Conservation (phyloP, 1,140 invertebrate species). For the Nephila pilipes region DNA sequence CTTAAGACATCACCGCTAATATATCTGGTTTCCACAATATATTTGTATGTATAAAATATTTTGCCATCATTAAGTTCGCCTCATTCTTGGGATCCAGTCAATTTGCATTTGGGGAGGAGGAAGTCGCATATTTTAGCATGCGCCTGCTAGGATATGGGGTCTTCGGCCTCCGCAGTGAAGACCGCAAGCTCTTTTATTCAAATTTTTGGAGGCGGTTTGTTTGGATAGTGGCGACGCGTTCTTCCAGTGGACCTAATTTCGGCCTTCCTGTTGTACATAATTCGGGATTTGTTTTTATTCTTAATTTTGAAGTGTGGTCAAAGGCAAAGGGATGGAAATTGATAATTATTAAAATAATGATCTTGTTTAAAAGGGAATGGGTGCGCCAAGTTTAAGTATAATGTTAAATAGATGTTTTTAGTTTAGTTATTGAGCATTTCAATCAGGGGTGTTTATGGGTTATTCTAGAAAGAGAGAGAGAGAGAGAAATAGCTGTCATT, state of each 20-base stretch:
- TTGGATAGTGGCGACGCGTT: neutral
- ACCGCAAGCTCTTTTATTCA: neutral
- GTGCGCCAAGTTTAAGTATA: neutral
- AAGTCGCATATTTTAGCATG: neutral
- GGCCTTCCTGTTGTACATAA: neutral
- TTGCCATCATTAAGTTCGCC: slow-evolving; percentile 35
- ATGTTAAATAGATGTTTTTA: no score
- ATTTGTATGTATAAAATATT: slow-evolving; percentile 67
- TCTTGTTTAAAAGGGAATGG: neutral
- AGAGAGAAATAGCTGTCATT: no score
- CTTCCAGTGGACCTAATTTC: neutral
- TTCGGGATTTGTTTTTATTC: neutral
- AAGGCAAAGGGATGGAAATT: neutral
- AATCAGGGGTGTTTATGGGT: no score
- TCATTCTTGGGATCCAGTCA: neutral
- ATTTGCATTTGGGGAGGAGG: slow-evolving; percentile 33
- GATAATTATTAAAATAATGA: neutral
- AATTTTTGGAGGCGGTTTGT: neutral
- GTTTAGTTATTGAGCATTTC: no score
- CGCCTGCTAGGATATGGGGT: neutral
- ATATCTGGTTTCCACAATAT: neutral
- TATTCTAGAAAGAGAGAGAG: no score
- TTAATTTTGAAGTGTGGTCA: neutral
- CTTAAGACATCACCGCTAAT: slow-evolving; percentile 10
- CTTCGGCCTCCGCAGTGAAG: neutral